Conservation (phyloP, 2,888 invertebrate genomes). For the Temnothorax ravouxi region DNA sequence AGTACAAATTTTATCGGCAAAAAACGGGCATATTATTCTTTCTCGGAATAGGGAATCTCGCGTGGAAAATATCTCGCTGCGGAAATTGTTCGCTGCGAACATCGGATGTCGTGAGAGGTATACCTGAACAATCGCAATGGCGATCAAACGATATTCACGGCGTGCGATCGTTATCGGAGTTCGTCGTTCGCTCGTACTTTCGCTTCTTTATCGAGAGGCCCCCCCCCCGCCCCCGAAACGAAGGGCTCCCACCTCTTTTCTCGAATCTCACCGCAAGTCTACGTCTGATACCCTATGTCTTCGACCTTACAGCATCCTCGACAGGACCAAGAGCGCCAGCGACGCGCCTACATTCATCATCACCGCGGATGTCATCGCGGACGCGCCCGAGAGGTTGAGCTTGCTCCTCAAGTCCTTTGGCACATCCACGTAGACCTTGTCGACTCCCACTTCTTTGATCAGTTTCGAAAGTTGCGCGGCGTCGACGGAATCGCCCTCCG, state of each 20-base stretch:
- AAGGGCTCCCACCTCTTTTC: background rate
- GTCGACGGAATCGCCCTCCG: constrained; percentile 90
- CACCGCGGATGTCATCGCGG: constrained; percentile 42
- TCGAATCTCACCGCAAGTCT: constrained; percentile 22
- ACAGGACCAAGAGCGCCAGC: constrained; percentile 56
- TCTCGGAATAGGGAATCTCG: background rate
- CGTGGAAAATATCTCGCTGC: constrained; percentile 13
- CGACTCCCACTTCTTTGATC: constrained; percentile 90
- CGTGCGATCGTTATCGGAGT: constrained; percentile 32
- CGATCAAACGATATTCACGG: constrained; percentile 10
- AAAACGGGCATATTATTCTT: background rate
- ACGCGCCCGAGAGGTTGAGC: constrained; percentile 68
- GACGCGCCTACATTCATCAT: constrained; percentile 59
- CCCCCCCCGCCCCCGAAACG: background rate
- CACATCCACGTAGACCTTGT: constrained; percentile 93
- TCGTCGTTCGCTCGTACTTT: constrained; percentile 35
- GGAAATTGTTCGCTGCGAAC: constrained; percentile 26
- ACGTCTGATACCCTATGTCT: background rate
- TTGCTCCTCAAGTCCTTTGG: constrained; percentile 87
- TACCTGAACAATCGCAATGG: constrained; percentile 8
- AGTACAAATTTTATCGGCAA: constrained; percentile 35
- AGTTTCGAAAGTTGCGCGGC: constrained; percentile 89
- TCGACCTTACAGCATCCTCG: constrained; percentile 68
- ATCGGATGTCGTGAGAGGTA: constrained; percentile 6
- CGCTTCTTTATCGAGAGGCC: constrained; percentile 18